A percentile compares a stretch with the other conserved stretches of the same genome.
Evolutionary conservation across 2,797 vertebrate genomes (phyloP).

Genomic region (Ciconia nigra): DNA sequence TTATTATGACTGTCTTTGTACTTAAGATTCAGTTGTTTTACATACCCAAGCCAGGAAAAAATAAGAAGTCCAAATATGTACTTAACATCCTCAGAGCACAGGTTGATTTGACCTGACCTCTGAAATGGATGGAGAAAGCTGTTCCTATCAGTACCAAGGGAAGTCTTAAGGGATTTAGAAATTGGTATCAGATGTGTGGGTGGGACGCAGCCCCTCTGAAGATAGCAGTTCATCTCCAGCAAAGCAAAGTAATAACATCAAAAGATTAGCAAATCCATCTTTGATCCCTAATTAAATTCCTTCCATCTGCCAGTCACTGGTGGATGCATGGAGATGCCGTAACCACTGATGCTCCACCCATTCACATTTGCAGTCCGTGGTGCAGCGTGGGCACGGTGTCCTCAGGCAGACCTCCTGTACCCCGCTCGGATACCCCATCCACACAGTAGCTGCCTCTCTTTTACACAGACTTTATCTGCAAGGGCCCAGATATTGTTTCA

Average conservation of each 20-base stretch:
- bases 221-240: background rate
- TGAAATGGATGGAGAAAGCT: background rate
- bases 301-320: background rate
- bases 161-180: background rate
- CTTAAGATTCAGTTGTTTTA: background rate
- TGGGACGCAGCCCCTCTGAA: background rate
- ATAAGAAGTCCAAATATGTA: background rate
- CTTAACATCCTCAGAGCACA: background rate
- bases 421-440: background rate
- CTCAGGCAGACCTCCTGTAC: accelerated
- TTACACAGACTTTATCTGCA: background rate
- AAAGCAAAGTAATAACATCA: background rate
- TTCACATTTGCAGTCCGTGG: accelerated
- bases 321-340: accelerated
- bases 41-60: background rate
- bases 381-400: accelerated
- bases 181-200: background rate
- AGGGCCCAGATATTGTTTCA: background rate
- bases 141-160: background rate
- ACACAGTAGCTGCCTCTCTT: background rate
- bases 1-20: background rate
- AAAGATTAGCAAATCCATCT: background rate
- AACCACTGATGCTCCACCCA: background rate
- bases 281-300: background rate
- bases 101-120: background rate